Percentiles rank a stretch among this genome's conserved stretches.
Conservation (phyloP, 2,888 invertebrate genomes). For the Pachymerium ferrugineum region DNA sequence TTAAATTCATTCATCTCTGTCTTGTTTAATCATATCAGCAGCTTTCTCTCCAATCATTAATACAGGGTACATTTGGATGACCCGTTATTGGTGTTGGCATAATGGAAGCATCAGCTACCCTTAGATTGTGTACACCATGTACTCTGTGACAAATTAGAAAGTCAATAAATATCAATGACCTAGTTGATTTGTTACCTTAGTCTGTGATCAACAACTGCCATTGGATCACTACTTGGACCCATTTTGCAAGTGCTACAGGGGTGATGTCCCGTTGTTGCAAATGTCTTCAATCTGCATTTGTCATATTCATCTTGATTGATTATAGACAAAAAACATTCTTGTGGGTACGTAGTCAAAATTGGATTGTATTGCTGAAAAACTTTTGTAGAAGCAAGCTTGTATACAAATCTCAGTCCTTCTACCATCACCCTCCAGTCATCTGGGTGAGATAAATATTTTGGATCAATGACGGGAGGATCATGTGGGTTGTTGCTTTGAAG, state of each 20-base stretch:
- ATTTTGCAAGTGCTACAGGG: conserved; percentile 31
- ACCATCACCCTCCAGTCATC: conserved; percentile 71
- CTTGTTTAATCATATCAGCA: not conserved
- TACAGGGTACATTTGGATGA: not conserved
- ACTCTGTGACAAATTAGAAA: not conserved
- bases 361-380: conserved; percentile 6
- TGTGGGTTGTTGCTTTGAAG: conserved; percentile 75
- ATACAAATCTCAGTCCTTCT: conserved; percentile 53
- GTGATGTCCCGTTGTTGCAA: conserved; percentile 28
- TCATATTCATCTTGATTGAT: conserved; percentile 29
- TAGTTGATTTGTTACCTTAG: conserved; percentile 23
- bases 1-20: no score
- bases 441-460: conserved; percentile 83
- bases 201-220: conserved; percentile 33
- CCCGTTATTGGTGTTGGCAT: not conserved
- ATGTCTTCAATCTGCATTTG: not conserved
- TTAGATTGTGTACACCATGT: not conserved
- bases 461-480: conserved; percentile 79
- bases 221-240: conserved; percentile 32
- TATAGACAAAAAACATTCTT: not conserved
- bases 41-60: not conserved
- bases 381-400: not conserved
- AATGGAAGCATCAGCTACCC: not conserved
- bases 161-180: not conserved
- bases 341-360: no score